Evolutionary conservation across 2,888 invertebrate species (phyloP).

Genomic region (Mactromeris polynyma): DNA sequence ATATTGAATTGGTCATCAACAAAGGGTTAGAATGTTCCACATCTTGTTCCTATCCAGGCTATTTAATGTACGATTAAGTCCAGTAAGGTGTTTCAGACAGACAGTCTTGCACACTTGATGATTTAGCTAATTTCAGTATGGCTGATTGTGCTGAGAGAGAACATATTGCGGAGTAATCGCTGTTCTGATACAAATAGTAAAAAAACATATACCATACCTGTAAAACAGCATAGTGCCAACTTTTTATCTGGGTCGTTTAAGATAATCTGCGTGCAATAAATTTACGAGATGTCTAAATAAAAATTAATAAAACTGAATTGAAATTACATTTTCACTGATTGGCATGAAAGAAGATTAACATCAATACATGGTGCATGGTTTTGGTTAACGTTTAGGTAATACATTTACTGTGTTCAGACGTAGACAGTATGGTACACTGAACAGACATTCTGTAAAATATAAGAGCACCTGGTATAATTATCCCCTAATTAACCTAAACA

Average conservation of each 20-base stretch:
- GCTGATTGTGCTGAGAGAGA: background rate
- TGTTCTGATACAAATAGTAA: background rate
- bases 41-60: background rate
- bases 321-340: slow-evolving; percentile 16
- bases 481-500: slow-evolving; percentile 50
- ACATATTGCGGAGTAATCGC: background rate
- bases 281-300: background rate
- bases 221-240: background rate
- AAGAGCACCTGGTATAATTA: slow-evolving; percentile 52
- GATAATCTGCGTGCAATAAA: background rate
- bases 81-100: background rate
- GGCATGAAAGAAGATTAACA: background rate
- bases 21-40: background rate
- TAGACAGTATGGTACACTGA: slow-evolving; percentile 9
- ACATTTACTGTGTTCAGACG: background rate
- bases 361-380: background rate
- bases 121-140: background rate
- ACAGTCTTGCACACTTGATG: background rate
- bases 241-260: slow-evolving; percentile 3
- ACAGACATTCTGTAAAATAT: background rate
- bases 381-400: background rate
- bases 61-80: background rate
- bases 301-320: slow-evolving; percentile 3
- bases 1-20: too few relatives aligned
- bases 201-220: background rate